Percentiles rank a stretch among this genome's conserved stretches.
Evolutionary conservation across 2,888 invertebrate genomes (phyloP).

Genomic region (Cancer borealis): DNA sequence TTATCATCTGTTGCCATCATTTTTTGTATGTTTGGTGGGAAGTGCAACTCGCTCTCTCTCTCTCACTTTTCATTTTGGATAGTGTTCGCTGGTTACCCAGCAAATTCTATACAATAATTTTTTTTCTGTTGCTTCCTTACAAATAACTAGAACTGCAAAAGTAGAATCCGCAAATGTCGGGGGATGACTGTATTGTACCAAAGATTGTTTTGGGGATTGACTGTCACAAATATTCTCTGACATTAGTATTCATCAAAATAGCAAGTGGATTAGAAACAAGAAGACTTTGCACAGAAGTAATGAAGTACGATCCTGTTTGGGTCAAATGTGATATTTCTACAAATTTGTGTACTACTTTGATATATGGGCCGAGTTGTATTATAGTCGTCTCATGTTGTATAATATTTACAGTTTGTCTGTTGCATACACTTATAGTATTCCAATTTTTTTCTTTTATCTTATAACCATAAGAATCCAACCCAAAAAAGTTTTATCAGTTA

Average conservation of each 20-base stretch:
- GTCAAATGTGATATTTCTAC: slow-evolving; percentile 34
- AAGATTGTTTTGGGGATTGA: background rate
- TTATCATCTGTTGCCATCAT: no score
- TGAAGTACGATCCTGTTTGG: slow-evolving; percentile 22
- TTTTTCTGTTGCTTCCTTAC: no score
- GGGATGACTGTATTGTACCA: background rate
- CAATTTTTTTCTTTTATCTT: background rate
- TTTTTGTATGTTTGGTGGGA: no score
- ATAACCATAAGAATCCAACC: background rate
- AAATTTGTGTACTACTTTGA: slow-evolving; percentile 23
- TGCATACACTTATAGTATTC: background rate
- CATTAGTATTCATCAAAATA: slow-evolving; percentile 42
- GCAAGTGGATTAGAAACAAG: slow-evolving; percentile 37
- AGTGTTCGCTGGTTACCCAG: no score
- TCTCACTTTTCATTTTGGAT: no score
- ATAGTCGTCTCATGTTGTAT: background rate
- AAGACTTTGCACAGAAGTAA: slow-evolving; percentile 16
- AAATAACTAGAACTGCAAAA: no score
- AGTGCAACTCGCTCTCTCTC: no score
- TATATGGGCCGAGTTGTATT: background rate
- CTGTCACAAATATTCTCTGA: slow-evolving; percentile 36
- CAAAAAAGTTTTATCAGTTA: background rate
- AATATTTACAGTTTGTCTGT: slow-evolving; percentile 35
- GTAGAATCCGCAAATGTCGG: background rate
- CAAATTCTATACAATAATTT: no score